A percentile compares a stretch with the other conserved stretches of the same genome.
Conservation (phyloP, 2,797 vertebrate genomes). For the Decapterus maruadsi region DNA sequence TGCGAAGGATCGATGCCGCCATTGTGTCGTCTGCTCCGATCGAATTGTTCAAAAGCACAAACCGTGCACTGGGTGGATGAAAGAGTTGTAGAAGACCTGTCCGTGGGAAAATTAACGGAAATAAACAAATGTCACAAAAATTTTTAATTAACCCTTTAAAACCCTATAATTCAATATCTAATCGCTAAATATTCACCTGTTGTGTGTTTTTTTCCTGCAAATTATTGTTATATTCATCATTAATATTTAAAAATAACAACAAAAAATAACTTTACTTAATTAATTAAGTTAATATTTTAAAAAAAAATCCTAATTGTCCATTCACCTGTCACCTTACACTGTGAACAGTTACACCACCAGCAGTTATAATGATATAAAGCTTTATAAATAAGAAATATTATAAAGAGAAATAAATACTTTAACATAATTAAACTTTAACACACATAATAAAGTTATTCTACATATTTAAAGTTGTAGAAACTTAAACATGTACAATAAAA, state of each 20-base stretch:
- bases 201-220: neutral
- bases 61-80: conserved; percentile 67
- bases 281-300: neutral
- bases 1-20: conserved; percentile 86
- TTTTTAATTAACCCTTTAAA: neutral
- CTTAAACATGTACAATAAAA: neutral
- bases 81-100: conserved; percentile 79
- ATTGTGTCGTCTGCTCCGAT: conserved; percentile 83
- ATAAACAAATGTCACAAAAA: neutral
- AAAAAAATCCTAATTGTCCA: neutral
- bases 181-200: neutral
- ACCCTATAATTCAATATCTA: rapidly evolving
- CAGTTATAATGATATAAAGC: neutral
- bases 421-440: neutral
- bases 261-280: neutral
- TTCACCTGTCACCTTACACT: conserved; percentile 26
- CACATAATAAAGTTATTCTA: neutral
- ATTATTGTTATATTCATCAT: too few relatives aligned
- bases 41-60: conserved; percentile 82
- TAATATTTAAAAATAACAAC: neutral
- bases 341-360: neutral
- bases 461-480: neutral
- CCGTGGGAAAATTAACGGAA: neutral
- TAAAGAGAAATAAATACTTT: neutral
- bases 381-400: neutral